A percentile compares a stretch with the other conserved stretches of the same genome.
Evolutionary conservation across 2,888 invertebrate genomes (phyloP).

Genomic region (Zaprionus obscuricornis): DNA sequence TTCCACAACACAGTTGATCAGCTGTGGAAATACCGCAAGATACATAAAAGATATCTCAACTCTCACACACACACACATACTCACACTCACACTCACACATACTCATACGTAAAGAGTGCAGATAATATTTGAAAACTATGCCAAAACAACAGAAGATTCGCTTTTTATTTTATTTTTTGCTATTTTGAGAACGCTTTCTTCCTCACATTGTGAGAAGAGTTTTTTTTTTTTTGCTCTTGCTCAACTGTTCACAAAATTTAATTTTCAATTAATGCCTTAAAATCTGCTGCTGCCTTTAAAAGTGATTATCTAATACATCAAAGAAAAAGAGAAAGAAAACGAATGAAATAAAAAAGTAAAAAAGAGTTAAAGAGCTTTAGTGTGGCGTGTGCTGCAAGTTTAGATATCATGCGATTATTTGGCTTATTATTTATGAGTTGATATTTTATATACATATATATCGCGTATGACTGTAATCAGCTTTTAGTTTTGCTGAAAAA

Average conservation of each 20-base stretch:
- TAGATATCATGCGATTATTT: conserved; percentile 7
- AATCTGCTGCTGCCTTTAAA: background rate
- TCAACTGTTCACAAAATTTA: conserved; percentile 4
- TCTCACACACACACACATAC: too few relatives aligned
- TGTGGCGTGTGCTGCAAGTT: conserved; percentile 12
- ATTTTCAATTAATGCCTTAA: conserved; percentile 15
- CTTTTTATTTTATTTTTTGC: conserved; percentile 6
- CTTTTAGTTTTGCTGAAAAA: too few relatives aligned
- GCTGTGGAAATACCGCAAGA: too few relatives aligned
- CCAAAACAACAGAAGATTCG: conserved; percentile 1
- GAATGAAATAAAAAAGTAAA: too few relatives aligned
- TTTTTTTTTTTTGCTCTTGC: conserved; percentile 12
- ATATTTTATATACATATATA: conserved; percentile 7
- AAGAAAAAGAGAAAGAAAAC: too few relatives aligned
- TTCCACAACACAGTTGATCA: too few relatives aligned
- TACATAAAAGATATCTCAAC: too few relatives aligned
- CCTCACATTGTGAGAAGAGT: conserved; percentile 1
- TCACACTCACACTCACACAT: too few relatives aligned
- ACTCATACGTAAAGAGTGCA: too few relatives aligned
- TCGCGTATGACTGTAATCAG: too few relatives aligned
- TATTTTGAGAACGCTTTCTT: conserved; percentile 34
- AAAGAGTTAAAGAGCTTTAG: conserved; percentile 2
- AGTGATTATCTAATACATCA: conserved; percentile 38
- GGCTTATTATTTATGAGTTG: conserved; percentile 2
- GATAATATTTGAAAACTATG: conserved; percentile 2